Conservation (phyloP, 2,888 invertebrate species). For the Calephelis perditalis region DNA sequence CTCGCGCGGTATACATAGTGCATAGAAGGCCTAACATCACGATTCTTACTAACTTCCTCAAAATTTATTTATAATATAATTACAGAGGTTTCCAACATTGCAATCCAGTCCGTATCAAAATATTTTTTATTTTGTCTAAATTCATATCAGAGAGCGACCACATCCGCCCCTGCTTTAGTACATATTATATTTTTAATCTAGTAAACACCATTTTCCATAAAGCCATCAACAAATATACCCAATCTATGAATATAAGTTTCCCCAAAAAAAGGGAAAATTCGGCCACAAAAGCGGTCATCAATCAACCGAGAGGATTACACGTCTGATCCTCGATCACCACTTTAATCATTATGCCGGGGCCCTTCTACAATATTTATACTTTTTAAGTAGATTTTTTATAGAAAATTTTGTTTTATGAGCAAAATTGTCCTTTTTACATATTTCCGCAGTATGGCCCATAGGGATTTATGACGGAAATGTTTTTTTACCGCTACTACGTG, state of each 20-base stretch:
- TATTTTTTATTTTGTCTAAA: too few species aligned
- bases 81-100: too few species aligned
- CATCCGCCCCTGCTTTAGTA: neutral
- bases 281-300: constrained; percentile 53
- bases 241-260: constrained; percentile 41
- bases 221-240: constrained; percentile 12
- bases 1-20: too few species aligned
- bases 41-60: too few species aligned
- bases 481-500: too few species aligned
- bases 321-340: constrained; percentile 41
- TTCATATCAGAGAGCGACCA: too few species aligned
- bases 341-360: constrained; percentile 56
- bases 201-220: constrained; percentile 6
- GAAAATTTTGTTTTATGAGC: neutral
- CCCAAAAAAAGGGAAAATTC: constrained; percentile 56
- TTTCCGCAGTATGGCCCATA: too few species aligned
- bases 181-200: neutral
- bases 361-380: constrained; percentile 21
- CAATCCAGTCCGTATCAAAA: too few species aligned
- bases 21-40: too few species aligned
- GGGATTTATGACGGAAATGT: too few species aligned
- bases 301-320: constrained; percentile 58
- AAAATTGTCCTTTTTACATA: too few species aligned
- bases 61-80: too few species aligned
- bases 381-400: constrained; percentile 7